Conservation (phyloP, 2,888 invertebrate genomes). For the Tigriopus californicus region DNA sequence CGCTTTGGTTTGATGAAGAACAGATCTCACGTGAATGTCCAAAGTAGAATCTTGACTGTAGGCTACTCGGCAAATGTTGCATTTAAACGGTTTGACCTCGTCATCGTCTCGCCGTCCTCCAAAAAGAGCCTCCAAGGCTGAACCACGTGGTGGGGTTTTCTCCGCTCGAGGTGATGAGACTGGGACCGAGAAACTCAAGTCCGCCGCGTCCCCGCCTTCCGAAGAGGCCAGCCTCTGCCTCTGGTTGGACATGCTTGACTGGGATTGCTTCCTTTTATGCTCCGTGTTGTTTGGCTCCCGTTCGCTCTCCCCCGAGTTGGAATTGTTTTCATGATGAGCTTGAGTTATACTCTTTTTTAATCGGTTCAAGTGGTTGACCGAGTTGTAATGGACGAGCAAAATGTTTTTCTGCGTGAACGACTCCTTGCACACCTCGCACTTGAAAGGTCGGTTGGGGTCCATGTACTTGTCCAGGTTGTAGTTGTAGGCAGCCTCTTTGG, state of each 20-base stretch:
- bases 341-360: slow-evolving; percentile 42
- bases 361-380: slow-evolving; percentile 85
- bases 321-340: no score
- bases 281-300: no score
- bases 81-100: slow-evolving; percentile 71
- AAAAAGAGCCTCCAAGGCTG: slow-evolving; percentile 8
- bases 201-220: no score
- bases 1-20: slow-evolving; percentile 68
- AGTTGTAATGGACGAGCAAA: slow-evolving; percentile 79
- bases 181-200: background rate
- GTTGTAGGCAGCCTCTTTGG: background rate
- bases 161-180: slow-evolving; percentile 1
- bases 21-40: slow-evolving; percentile 83
- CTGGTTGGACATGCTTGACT: background rate
- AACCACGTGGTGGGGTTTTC: background rate
- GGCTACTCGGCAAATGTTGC: slow-evolving; percentile 78
- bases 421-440: slow-evolving; percentile 89
- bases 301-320: no score
- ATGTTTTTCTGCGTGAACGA: slow-evolving; percentile 91
- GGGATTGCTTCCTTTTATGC: no score
- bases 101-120: slow-evolving; percentile 35
- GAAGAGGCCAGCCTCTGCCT: background rate
- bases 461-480: slow-evolving; percentile 59
- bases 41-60: slow-evolving; percentile 75
- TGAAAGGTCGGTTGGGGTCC: slow-evolving; percentile 81